Evolutionary conservation across 2,797 vertebrate genomes (phyloP), one percentile per base, ranked within the genome.

Genomic region (Poecilia velifera): DNA sequence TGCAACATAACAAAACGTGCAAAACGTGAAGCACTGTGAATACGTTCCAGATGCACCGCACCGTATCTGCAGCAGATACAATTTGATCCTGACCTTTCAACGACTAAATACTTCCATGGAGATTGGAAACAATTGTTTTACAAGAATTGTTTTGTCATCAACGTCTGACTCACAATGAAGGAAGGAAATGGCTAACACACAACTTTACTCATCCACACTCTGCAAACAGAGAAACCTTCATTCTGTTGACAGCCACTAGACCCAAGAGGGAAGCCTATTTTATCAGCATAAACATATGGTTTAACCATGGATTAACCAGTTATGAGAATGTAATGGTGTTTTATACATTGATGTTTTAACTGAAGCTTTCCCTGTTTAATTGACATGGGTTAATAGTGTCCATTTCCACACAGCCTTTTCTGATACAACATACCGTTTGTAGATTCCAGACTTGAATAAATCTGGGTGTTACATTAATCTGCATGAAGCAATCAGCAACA

Each of bases 401-500:
- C 20, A 12, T 70, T 72, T 55, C 53, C 55, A 55, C 73, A 76
- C 66, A 80, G 3, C 51, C 49, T 16, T 34, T 1, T 76, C 53
- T 76, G 68, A 51, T 64, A 57, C 46, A 76, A 72, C 8, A 6
- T 47, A 3, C 4, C 7, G 13, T 34, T 8, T 66, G 70, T 66
- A 28, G 41, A 51, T 76, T 73, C 70, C 55, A 73, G 36, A 47
- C 3, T 57, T 47, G 3, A 80, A 72, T 41, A 47, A 72, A 57
- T 71, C 28, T 73, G 46, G 36, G 57, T 55, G 39, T 51, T 73
- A 12, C 36, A 77, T 72, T 22, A 73, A 57, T 31, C 13, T 59
- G 6, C 36, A 45, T 74, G 18, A 59, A n/a, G 36, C 36, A 71
- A 71, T 46, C 25, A 8, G 41, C 68, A 28, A 45, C 39, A 43